Evolutionary conservation across 1,140 invertebrate genomes (phyloP), one percentile per base, ranked within the genome.

Genomic region (Lutraria rhynchaena): DNA sequence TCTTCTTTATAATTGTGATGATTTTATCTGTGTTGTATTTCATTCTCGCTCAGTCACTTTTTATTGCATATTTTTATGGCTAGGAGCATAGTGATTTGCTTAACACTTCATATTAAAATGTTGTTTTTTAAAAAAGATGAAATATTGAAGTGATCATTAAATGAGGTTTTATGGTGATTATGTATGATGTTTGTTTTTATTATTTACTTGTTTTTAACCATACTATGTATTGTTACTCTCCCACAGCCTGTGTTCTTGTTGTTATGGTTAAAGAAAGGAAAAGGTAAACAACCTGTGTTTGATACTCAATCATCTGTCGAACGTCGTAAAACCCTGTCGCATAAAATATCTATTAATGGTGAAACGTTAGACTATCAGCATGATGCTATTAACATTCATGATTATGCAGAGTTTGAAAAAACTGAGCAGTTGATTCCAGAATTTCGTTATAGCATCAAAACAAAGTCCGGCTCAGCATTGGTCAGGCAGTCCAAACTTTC

Each of bases 341-440:
- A 89, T 37, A 87, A 87, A 55, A 82, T 92, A 22, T 92, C 91
- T 33, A 91, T 92, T 31, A 92, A 92, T 82, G 91, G 91, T 27
- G 90, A 92, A 76, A 35, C 84, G 22, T 69, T 92, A 46, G 82
- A 85, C 19, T 76, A 84, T 65, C 29, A 71, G 87, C 41, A 75
- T 89, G 85, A 87, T 0, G 53, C 86, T 22, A 82, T 92, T 51
- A 90, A 91, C 81, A 92, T 92, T 80, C 91, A 92, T 86, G 90
- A 92, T 74, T 91, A 85, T 87, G 88, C 91, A 60, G 83, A 76
- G 24, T 92, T 92, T 88, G 90, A 90, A 65, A 86, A 89, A 78
- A 88, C 89, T 51, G 83, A 90, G 9, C 69, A 86, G 31, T 77
- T 92, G 0, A 80, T 85, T n/a, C 86, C 89, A n/a, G 87, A 89